Conservation (phyloP, 2,888 invertebrate genomes). For the Drosophila mulleri region DNA sequence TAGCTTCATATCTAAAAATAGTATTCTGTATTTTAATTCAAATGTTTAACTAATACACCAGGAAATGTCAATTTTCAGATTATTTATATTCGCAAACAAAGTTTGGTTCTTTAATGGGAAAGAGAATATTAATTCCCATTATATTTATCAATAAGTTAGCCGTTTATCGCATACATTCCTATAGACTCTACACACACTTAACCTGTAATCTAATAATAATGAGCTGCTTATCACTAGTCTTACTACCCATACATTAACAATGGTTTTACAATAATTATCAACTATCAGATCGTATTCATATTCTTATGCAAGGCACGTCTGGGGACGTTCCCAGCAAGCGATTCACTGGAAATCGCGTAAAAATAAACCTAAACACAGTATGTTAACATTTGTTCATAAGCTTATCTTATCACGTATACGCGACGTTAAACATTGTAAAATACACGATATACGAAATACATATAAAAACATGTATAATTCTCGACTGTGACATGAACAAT, state of each 20-base stretch:
- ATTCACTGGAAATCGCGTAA: conserved; percentile 22
- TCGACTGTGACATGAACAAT: conserved; percentile 20
- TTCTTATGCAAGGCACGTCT: conserved; percentile 28
- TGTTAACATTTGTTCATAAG: conserved; percentile 21
- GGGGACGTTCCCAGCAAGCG: background rate
- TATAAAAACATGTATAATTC: conserved; percentile 14
- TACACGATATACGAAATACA: conserved; percentile 3
- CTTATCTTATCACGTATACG: conserved; percentile 60
- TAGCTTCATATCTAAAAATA: conserved; percentile 27
- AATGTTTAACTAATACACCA: conserved; percentile 4
- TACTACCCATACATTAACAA: conserved; percentile 1
- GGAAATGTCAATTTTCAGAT: conserved; percentile 33
- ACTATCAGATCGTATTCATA: background rate
- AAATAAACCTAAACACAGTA: conserved; percentile 32
- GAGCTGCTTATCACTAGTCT: conserved; percentile 23
- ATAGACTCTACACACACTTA: no score
- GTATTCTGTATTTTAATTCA: background rate
- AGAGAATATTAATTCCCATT: background rate
- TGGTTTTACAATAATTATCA: background rate
- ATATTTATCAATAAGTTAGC: no score
- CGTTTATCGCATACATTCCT: no score
- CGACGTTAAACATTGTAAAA: conserved; percentile 13
- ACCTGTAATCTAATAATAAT: conserved; percentile 19
- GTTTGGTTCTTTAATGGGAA: background rate
- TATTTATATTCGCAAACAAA: background rate